Evolutionary conservation across 2,113 vertebrate genomes (phyloP).

Genomic region (Malaclemys terrapin): DNA sequence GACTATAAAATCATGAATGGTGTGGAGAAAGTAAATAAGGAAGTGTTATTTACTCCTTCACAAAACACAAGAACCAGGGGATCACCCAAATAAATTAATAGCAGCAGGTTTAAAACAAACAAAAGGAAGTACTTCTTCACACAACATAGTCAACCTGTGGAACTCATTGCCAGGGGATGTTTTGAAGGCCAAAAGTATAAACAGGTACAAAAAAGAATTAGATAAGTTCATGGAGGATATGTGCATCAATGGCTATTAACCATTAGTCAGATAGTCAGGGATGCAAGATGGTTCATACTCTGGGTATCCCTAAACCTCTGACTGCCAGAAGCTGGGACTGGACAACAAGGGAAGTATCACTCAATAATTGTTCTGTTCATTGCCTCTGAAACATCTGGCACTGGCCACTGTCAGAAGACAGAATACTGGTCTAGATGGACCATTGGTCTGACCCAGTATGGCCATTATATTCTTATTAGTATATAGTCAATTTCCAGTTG

Average conservation of each 20-base stretch:
- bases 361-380: background rate
- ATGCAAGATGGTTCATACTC: background rate
- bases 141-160: background rate
- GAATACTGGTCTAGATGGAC: background rate
- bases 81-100: too few relatives aligned
- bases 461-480: background rate
- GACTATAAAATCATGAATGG: background rate
- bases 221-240: background rate
- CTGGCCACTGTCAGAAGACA: background rate
- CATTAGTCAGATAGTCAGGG: background rate
- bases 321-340: background rate
- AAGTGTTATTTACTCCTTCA: background rate
- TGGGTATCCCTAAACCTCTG: background rate
- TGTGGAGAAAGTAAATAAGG: background rate
- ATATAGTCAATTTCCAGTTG: background rate
- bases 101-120: background rate
- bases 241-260: background rate
- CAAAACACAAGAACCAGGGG: background rate
- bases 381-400: background rate
- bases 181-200: background rate
- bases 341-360: background rate
- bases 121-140: background rate
- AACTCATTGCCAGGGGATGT: too few relatives aligned
- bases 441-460: background rate
- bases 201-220: background rate